These are phyloP conservation scores for Aramus guarauna DNA, from an alignment of 2,113 vertebrate species.

Conservation along the genomic window DNA sequence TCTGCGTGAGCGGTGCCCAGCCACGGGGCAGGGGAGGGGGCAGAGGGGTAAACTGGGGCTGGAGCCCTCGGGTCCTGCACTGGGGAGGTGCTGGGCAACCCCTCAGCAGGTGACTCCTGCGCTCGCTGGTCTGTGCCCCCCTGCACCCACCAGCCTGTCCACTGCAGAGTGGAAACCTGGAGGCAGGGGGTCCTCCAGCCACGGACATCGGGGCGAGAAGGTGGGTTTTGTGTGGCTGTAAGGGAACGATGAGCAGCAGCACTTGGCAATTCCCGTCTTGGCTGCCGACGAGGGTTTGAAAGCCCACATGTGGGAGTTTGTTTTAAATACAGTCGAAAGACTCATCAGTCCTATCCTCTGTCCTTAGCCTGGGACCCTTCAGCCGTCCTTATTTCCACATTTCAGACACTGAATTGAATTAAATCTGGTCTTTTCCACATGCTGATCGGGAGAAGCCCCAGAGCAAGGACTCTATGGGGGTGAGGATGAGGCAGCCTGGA, in stretches of 20 bases:
- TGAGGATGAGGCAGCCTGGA: background rate
- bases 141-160: background rate
- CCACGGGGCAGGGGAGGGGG: background rate
- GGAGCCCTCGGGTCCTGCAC: background rate
- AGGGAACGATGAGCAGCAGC: background rate
- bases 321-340: background rate
- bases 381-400: background rate
- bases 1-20: background rate
- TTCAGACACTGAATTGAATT: background rate
- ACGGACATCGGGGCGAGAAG: accelerated
- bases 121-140: background rate
- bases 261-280: background rate
- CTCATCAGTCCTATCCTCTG: background rate
- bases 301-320: background rate
- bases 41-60: background rate
- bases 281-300: background rate
- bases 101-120: background rate
- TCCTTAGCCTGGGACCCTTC: background rate
- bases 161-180: background rate
- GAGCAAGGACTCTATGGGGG: background rate
- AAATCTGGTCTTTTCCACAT: background rate
- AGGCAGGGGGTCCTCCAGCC: background rate
- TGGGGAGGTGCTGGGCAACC: background rate
- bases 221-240: background rate
- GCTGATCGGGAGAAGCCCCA: background rate